A percentile compares a stretch with the other conserved stretches of the same genome.
Evolutionary conservation across 2,888 invertebrate species (phyloP).

Genomic region (Petrolisthes cinctipes): DNA sequence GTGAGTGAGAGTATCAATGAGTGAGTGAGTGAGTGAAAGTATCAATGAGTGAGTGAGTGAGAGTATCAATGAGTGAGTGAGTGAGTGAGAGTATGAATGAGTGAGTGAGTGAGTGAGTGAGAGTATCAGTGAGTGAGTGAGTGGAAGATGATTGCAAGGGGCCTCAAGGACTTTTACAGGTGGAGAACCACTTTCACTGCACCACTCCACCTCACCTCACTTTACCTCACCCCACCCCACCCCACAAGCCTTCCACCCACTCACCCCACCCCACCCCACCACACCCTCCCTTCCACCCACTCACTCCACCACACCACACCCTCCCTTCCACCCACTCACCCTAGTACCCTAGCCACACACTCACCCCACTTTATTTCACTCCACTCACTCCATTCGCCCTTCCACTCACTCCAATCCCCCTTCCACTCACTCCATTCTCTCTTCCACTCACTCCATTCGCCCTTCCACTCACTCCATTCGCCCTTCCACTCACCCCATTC

Average conservation of each 20-base stretch:
- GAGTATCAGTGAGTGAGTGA: constrained; percentile 6
- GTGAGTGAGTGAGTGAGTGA: constrained; percentile 12
- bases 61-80: too few species aligned
- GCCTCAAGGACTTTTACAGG: too few species aligned
- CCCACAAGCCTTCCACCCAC: not conserved
- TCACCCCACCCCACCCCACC: not conserved
- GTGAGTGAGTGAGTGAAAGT: too few species aligned
- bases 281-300: not conserved
- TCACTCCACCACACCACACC: not conserved
- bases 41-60: too few species aligned
- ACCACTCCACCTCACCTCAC: not conserved
- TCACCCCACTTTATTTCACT: too few species aligned
- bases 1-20: too few species aligned
- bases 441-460: not conserved
- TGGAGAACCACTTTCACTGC: not conserved
- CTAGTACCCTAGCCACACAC: not conserved
- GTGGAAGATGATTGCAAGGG: too few species aligned
- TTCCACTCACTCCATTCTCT: too few species aligned
- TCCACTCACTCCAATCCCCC: too few species aligned
- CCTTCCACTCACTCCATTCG: not conserved
- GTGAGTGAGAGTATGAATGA: not conserved
- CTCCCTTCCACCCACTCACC: not conserved
- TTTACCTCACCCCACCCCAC: not conserved
- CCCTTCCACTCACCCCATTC: too few species aligned
- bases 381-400: too few species aligned